Evolutionary conservation across 2,113 vertebrate species (phyloP), one percentile per base, ranked within the genome.

Genomic region (Pedionomus torquatus): DNA sequence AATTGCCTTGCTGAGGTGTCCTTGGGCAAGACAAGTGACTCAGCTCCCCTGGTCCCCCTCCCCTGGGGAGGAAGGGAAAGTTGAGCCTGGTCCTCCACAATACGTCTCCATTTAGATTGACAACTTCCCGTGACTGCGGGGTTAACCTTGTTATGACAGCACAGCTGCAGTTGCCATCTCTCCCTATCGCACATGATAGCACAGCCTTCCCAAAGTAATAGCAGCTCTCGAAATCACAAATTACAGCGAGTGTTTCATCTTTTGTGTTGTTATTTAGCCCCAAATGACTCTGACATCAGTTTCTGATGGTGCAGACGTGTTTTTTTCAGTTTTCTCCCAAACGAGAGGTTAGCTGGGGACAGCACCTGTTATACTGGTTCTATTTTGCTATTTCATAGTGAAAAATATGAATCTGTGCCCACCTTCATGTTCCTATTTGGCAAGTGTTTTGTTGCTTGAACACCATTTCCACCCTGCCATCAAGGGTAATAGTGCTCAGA

Each of bases 131-230:
- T 49, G 89, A 25, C 87, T 82, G 84, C 1, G 2, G 48, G 92
- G 93, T 91, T 93, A 93, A 88, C 91, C 95, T 96, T 89, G 95
- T 96, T 93, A 39, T 80, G 89, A 91, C 82, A 95, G 89, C 81
- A 65, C 95, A 91, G 95, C 95, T 95, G 95, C 93, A 83, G 74
- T 72, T 83, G 88, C 94, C 84, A 76, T 87, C 57, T 60, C 92
- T 82, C 61, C 65, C 51, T 72, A 20, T 39, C 0, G 48, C 65
- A 55, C 43, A 63, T 1, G 1, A 51, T 66, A 72, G 77, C 91
- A 65, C 81, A 89, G 61, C 78, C 91, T 79, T 91, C 78, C 87
- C 57, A 65, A 41, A 25, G 84, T 9, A 44, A 24, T 11, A 87
- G 92, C 65, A 94, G 81, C 90, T 79, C 93, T 87, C 0, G 0